phyloP scores from a whole-genome alignment of 2,113 vertebrate genomes.

The Poecilia latipinna region DNA sequence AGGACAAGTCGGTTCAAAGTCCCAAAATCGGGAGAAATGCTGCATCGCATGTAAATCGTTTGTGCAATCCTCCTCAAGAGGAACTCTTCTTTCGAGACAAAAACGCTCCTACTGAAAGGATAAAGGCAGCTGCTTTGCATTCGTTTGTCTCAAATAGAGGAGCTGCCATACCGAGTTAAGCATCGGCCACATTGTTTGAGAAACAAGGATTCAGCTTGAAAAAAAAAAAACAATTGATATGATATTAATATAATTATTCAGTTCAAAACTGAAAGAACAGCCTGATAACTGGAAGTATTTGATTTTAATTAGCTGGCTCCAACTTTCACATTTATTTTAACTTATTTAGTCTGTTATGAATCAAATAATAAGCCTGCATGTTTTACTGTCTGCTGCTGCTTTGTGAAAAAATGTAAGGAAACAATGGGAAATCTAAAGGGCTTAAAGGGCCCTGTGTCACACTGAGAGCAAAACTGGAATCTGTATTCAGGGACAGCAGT shows the following conservation, averaged over 20 bases:
- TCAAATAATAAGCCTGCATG: background rate
- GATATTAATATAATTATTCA: background rate
- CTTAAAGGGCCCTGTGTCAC: background rate
- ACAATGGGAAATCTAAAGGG: background rate
- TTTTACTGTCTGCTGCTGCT: background rate
- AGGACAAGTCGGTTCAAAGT: background rate
- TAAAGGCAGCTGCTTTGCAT: background rate
- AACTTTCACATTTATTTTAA: background rate
- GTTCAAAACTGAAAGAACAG: background rate
- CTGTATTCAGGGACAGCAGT: slow-evolving; percentile 35
- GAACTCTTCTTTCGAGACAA: background rate
- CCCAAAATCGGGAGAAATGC: too few relatives aligned
- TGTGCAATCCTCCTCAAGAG: background rate
- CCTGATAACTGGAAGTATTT: background rate
- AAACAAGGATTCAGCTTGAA: background rate
- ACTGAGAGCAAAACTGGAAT: background rate
- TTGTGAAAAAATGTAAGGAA: background rate
- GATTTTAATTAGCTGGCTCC: background rate
- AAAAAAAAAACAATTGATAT: background rate
- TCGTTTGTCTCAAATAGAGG: background rate
- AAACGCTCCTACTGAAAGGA: background rate
- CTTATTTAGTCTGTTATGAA: background rate
- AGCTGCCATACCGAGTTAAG: background rate
- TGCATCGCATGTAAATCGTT: too few relatives aligned
- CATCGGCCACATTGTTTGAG: background rate